Percentiles rank a stretch among this genome's conserved stretches.
Evolutionary conservation across 2,888 invertebrate species (phyloP).

Genomic region (Drosophila lacicola): DNA sequence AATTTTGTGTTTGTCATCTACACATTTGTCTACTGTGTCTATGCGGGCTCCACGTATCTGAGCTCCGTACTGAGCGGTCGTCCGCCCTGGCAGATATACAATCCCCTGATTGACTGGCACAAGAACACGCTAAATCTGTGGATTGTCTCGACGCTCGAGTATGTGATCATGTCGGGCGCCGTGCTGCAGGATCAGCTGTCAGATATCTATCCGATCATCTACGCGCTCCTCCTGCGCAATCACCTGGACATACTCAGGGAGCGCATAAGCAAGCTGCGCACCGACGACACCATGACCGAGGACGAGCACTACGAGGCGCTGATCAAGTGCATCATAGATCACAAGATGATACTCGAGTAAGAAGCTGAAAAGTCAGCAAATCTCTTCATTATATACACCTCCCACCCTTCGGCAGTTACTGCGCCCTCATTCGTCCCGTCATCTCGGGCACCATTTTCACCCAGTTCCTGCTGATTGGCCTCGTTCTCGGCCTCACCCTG

Average conservation of each 20-base stretch:
- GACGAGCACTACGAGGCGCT: conserved; percentile 68
- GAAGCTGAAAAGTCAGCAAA: neutral
- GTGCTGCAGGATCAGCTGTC: conserved; percentile 69
- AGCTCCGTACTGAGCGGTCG: conserved; percentile 57
- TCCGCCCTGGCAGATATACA: conserved; percentile 74
- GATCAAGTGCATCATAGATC: conserved; percentile 69
- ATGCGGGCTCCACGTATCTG: conserved; percentile 60
- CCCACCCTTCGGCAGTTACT: conserved; percentile 42
- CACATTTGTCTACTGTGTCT: conserved; percentile 58
- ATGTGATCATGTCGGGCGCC: conserved; percentile 58
- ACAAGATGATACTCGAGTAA: conserved; percentile 73
- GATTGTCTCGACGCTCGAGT: conserved; percentile 62
- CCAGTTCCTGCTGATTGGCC: conserved; percentile 70
- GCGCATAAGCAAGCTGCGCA: conserved; percentile 56
- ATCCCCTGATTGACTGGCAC: conserved; percentile 72
- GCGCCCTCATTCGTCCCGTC: conserved; percentile 60
- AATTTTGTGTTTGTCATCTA: conserved; percentile 66
- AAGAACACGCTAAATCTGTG: conserved; percentile 44
- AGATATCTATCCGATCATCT: conserved; percentile 66
- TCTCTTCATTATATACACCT: neutral
- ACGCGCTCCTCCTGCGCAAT: conserved; percentile 59
- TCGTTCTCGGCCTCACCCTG: conserved; percentile 65
- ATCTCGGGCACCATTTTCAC: conserved; percentile 75
- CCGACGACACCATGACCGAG: conserved; percentile 39
- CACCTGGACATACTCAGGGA: conserved; percentile 66